Base-by-base conservation (phyloP, 2,797 vertebrate species). In the Furcifer pardalis region DNA sequence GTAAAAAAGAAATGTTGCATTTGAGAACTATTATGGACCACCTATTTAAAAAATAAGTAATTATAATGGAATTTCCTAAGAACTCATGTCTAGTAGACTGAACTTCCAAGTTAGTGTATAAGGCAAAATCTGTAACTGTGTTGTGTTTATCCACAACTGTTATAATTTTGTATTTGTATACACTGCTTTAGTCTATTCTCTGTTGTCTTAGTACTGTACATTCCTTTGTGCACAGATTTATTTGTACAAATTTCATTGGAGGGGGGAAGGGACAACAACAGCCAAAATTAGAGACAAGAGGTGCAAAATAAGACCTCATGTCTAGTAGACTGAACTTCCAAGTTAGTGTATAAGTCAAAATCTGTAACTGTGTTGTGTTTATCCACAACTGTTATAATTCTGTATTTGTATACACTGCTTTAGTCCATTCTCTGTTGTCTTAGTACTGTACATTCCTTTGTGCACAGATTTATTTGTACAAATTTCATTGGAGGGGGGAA, bases 31-130 rank as follows among this genome's bases (percentile, higher is more conserved):
- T 73, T 76, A 60, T 42, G 19, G 75, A n/a, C 84, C 77, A n/a
- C 23, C 40, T 79, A 81, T 63, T 81, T 65, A 19, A 19, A 19
- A 21, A 56, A 80, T 84, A 91, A 89, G 27, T 79, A n/a, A 65
- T 35, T 21, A 35, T 37, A 81, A 69, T 21, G 23, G 9, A 65
- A 49, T 17, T 46, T 8, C 32, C 30, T 66, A 8, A 56, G 21
- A 21, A 19, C 40, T 66, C n/a, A 66, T 79, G 42, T 49, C 62
- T 66, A 44, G 60, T n/a, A 46, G 8, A 21, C 42, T 13, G 42
- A 66, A 49, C 42, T 44, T 66, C 42, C 49, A n/a, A 17, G 13
- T 62, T 78, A 13, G 21, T 5, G n/a, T 35, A 56, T 19, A 56
- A 56, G 49, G n/a, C 65, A 35, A 66, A 66, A 35, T 66, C 17